Percentiles rank a stretch among this genome's conserved stretches.
phyloP scores from a whole-genome alignment of 2,888 invertebrate species.

The Sacculina carcini region DNA sequence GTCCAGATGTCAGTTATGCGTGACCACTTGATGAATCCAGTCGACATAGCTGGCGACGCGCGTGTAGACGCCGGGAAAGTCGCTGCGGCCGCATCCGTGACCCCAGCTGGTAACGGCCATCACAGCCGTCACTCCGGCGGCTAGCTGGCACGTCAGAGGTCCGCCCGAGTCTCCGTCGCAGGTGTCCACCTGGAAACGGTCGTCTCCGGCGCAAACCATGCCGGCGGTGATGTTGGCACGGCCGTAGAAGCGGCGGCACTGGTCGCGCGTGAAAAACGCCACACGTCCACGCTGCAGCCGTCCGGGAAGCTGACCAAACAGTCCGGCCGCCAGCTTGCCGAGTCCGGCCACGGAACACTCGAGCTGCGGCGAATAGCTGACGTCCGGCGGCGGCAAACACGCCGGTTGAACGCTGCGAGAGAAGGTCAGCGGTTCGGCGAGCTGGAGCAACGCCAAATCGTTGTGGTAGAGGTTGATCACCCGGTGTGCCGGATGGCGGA shows the following conservation, averaged over 20 bases:
- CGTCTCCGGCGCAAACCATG: conserved; percentile 1
- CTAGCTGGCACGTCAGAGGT: not conserved
- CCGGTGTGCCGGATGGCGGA: not conserved
- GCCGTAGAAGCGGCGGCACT: not conserved
- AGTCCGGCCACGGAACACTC: conserved; percentile 56
- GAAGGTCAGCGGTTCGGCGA: conserved; percentile 18
- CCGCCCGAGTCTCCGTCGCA: conserved; percentile 2
- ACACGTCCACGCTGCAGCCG: not conserved
- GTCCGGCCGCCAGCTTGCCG: conserved; percentile 23
- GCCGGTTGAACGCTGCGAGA: conserved; percentile 41
- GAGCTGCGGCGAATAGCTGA: conserved; percentile 27
- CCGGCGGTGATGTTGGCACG: not conserved
- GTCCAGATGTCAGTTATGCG: too few species aligned
- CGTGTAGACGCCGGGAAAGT: not conserved
- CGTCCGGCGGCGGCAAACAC: conserved; percentile 35
- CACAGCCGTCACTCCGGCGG: not conserved
- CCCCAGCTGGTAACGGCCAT: conserved; percentile 2
- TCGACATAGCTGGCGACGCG: not conserved
- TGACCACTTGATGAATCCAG: not conserved
- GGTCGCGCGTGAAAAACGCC: not conserved
- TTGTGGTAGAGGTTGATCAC: conserved; percentile 2
- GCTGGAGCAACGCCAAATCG: not conserved
- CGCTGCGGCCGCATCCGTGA: not conserved
- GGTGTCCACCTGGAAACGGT: conserved; percentile 1
- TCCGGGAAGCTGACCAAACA: not conserved